These are phyloP conservation scores for Nephila pilipes DNA, from an alignment of 1,140 invertebrate genomes.

Conservation along the genomic window DNA sequence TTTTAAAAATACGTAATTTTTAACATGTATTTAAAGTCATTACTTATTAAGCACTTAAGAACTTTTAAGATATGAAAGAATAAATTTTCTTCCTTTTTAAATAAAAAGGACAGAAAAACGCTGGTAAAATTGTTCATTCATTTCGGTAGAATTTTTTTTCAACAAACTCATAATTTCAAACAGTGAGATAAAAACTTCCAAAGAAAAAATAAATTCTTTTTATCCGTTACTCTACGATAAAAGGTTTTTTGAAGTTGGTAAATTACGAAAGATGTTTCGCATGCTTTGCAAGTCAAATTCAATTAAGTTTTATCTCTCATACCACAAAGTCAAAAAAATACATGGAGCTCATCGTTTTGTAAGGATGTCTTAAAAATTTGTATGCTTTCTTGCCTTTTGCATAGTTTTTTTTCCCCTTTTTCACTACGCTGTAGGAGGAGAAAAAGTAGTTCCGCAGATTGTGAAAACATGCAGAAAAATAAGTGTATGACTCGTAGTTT, in stretches of 20 bases:
- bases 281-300: slow-evolving; percentile 53
- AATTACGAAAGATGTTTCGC: not conserved
- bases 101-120: too few relatives aligned
- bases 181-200: too few relatives aligned
- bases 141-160: too few relatives aligned
- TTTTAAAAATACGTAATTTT: too few relatives aligned
- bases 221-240: not conserved
- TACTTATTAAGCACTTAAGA: too few relatives aligned
- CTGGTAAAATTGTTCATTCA: too few relatives aligned
- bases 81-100: too few relatives aligned
- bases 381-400: not conserved
- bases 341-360: slow-evolving; percentile 7
- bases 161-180: too few relatives aligned
- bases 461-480: not conserved
- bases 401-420: not conserved
- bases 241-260: not conserved
- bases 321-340: not conserved
- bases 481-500: not conserved
- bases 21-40: too few relatives aligned
- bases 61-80: too few relatives aligned
- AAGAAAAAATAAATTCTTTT: not conserved
- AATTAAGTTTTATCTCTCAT: slow-evolving; percentile 56
- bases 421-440: not conserved
- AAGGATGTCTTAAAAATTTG: not conserved
- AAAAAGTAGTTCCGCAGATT: not conserved